Base-by-base conservation (phyloP, 2,888 invertebrate species). In the Drosophila neotestacea region DNA sequence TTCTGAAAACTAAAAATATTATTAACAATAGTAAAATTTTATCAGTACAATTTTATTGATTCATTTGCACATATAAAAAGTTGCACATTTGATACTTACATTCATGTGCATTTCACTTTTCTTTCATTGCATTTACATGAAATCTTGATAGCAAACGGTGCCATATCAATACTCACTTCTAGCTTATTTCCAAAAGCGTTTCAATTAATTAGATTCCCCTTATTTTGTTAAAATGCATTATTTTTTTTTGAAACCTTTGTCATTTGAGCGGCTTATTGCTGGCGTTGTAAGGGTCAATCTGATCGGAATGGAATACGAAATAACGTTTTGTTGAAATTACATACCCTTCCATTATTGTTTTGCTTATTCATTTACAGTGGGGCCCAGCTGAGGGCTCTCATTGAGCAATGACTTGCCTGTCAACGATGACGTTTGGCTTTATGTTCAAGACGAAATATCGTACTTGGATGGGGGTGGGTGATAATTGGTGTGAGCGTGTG, bases 381-480 rank as follows among this genome's bases (percentile, higher is more conserved):
- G 38, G 56, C 41, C 55, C 76, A 56, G 30, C n/a, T 22, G 55
- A 51, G 54, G 52, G 58, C 58, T 22, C 75, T 70, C 70, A 79
- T 74, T 79, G 80, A 69, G 76, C 86, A 84, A 83, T 84, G 86
- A 83, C 83, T 65, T 60, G 70, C 52, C 78, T 84, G 82, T 79
- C 84, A 81, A 54, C 85, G 72, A 84, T 83, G 83, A 83, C 83
- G 48, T 81, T 83, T 85, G 77, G 70, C 77, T 83, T 82, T 85
- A 69, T 78, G 77, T 27, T 27, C 39, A 32, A 48, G 55, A 16
- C 63, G 39, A 22, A 56, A 51, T 34, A 34, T 27, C 27, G 60
- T 55, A 38, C 46, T 36, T 34, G 5, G 64, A 65, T 59, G 76
- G 76, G 81, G 86, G 77, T 77, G 81, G 82, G 77, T 86, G 83